Conservation (phyloP, 2,113 vertebrate genomes). For the Thymallus thymallus region DNA sequence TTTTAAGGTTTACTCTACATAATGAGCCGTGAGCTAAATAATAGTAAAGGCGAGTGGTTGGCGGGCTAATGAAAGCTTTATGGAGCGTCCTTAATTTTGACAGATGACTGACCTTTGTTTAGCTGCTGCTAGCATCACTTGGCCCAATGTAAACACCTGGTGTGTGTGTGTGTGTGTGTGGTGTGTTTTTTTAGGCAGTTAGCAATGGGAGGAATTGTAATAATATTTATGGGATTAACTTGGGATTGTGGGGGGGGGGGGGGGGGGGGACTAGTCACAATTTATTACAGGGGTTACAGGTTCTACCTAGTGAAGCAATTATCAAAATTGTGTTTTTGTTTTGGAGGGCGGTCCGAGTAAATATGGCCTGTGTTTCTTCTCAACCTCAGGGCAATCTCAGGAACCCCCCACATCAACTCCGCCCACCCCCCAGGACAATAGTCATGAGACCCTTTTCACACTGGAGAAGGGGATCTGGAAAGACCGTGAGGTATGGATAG, state of each 20-base stretch:
- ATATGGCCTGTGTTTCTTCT: slow-evolving; percentile 72
- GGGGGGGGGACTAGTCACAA: slow-evolving; percentile 73
- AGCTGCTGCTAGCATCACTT: slow-evolving; percentile 52
- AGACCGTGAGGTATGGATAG: no score
- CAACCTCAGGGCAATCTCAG: slow-evolving; percentile 71
- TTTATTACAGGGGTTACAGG: slow-evolving; percentile 69
- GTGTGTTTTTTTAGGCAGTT: slow-evolving; percentile 51
- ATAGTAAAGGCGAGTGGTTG: slow-evolving; percentile 61
- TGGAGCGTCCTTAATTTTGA: slow-evolving; percentile 62
- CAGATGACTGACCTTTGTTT: slow-evolving; percentile 55
- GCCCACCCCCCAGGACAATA: neutral
- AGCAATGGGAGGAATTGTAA: slow-evolving; percentile 73
- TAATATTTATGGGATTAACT: slow-evolving; percentile 80
- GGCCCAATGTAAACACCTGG: slow-evolving; percentile 61
- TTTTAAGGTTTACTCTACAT: slow-evolving; percentile 68
- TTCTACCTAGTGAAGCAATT: slow-evolving; percentile 74
- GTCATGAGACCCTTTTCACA: no score
- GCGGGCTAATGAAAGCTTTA: slow-evolving; percentile 70
- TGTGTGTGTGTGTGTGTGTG: slow-evolving; percentile 51
- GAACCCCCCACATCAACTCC: neutral
- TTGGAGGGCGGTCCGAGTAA: slow-evolving; percentile 69
- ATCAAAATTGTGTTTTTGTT: slow-evolving; percentile 54
- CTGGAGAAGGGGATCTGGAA: no score
- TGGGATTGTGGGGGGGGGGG: slow-evolving; percentile 54
- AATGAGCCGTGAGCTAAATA: slow-evolving; percentile 69